These are phyloP conservation scores for Drosophila simulans DNA, from an alignment of 1,140 invertebrate species.

Conservation along the genomic window DNA sequence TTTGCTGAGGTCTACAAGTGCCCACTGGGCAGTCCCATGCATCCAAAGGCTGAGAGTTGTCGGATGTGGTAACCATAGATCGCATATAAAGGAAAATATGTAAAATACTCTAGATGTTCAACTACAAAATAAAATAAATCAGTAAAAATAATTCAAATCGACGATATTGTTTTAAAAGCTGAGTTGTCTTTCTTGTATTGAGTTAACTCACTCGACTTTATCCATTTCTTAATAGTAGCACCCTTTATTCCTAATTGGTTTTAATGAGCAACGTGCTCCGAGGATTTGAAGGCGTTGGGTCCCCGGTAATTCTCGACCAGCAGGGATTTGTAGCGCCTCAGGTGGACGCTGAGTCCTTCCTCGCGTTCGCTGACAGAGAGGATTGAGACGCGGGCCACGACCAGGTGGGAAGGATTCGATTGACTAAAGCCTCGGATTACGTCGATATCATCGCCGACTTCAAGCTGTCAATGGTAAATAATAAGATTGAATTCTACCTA, in stretches of 20 bases:
- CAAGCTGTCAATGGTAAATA: slow-evolving; percentile 73
- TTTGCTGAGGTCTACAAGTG: slow-evolving; percentile 88
- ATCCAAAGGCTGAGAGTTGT: slow-evolving; percentile 86
- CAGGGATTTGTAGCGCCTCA: slow-evolving; percentile 86
- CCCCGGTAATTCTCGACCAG: slow-evolving; percentile 87
- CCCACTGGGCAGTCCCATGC: slow-evolving; percentile 86
- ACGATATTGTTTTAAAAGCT: not conserved
- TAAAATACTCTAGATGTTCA: not conserved
- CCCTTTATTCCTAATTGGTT: not conserved
- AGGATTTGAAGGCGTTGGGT: slow-evolving; percentile 77
- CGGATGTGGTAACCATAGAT: slow-evolving; percentile 53
- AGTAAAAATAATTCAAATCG: slow-evolving; percentile 2
- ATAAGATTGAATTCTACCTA: not conserved
- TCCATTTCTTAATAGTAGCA: not conserved
- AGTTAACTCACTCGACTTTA: not conserved
- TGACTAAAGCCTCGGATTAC: slow-evolving; percentile 86
- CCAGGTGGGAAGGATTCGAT: slow-evolving; percentile 87
- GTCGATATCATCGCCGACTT: slow-evolving; percentile 88
- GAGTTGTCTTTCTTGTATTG: not conserved
- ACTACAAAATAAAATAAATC: not conserved
- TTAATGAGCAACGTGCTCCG: slow-evolving; percentile 53
- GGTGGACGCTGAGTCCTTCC: slow-evolving; percentile 85
- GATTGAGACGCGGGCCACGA: slow-evolving; percentile 87
- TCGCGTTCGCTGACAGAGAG: slow-evolving; percentile 83
- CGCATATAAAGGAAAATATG: not conserved